Evolutionary conservation across 1,140 invertebrate species (phyloP), one percentile per base, ranked within the genome.

Genomic region (Drosophila sechellia): DNA sequence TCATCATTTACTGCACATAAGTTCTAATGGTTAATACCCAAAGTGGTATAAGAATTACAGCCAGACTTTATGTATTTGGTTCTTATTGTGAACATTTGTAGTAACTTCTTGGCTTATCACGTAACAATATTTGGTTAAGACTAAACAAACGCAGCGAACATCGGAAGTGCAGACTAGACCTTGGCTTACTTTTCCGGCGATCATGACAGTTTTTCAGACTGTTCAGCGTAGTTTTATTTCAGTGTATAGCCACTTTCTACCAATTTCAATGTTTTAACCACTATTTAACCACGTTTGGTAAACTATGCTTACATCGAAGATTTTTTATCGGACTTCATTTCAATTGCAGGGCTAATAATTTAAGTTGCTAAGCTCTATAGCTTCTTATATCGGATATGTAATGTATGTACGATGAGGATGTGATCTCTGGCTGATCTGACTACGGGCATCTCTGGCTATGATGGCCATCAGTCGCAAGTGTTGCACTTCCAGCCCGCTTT

Each of bases 401-500:
- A 22, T 22, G 20, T 22, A 22, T 5, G 25, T 27, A 27, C 5
- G 25, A 5, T 6, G 2, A 15, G 15, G 3, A 43, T 40, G 5
- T 42, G 39, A 56, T 42, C 37, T 13, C 2, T 8, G 15, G 11
- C 27, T 12, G 20, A n/a, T 50, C 17, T n/a, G 8, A 20, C 46
- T n/a, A 17, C 13, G 46, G 49, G 46, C 64, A 68, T 65, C 64
- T 45, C 64, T 68, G 39, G 37, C 64, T 50, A 13, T 15, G 10
- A 50, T 58, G 46, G 68, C 74, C 74, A 77, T 74, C 76, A 86
- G 65, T 27, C 61, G 63, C 75, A 87, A 83, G 52, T 86, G 84
- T 11, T 60, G 34, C 59, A 63, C 17, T 68, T 83, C 70, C 79
- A 87, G 74, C 73, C 79, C 77, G 84, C 78, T 83, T 89, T 89